These are phyloP conservation scores for Drosophila yooni DNA, from an alignment of 2,888 invertebrate species.

Conservation along the genomic window DNA sequence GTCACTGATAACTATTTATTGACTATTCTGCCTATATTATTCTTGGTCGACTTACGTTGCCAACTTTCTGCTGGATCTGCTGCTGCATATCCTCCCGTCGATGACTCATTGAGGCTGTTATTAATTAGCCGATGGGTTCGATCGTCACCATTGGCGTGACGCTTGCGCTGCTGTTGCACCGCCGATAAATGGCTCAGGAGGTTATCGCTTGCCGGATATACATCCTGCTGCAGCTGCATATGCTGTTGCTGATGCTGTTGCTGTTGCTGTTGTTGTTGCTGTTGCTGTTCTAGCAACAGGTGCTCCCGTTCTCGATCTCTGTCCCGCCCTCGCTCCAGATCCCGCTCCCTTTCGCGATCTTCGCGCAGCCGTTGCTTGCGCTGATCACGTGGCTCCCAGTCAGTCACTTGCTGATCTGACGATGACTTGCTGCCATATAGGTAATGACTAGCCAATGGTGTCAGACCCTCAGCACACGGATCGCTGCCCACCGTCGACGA, in stretches of 20 bases:
- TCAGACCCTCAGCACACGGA: conserved; percentile 76
- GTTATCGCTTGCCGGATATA: conserved; percentile 40
- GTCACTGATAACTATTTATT: background rate
- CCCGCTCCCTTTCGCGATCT: conserved; percentile 67
- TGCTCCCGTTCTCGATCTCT: conserved; percentile 55
- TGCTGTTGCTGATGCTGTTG: conserved; percentile 41
- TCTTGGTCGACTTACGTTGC: conserved; percentile 87
- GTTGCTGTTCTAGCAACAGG: conserved; percentile 55
- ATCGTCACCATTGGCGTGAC: conserved; percentile 83
- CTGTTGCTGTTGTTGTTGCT: conserved; percentile 50
- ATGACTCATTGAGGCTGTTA: conserved; percentile 45
- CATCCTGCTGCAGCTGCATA: conserved; percentile 48
- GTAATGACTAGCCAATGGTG: conserved; percentile 78
- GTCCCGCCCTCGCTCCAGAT: conserved; percentile 52
- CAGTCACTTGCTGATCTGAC: conserved; percentile 69
- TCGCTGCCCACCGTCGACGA: conserved; percentile 30
- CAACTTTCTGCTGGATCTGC: conserved; percentile 88
- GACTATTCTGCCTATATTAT: no score
- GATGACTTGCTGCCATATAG: conserved; percentile 80
- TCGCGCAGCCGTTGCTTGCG: conserved; percentile 67
- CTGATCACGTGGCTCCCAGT: conserved; percentile 77
- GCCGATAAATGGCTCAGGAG: conserved; percentile 49
- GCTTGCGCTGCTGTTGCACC: conserved; percentile 51
- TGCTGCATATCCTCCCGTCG: conserved; percentile 31
- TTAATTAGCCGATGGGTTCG: conserved; percentile 90